Percentiles rank a stretch among this genome's conserved stretches.
phyloP scores from a whole-genome alignment of 2,888 invertebrate genomes.

The Monochamus alternatus region DNA sequence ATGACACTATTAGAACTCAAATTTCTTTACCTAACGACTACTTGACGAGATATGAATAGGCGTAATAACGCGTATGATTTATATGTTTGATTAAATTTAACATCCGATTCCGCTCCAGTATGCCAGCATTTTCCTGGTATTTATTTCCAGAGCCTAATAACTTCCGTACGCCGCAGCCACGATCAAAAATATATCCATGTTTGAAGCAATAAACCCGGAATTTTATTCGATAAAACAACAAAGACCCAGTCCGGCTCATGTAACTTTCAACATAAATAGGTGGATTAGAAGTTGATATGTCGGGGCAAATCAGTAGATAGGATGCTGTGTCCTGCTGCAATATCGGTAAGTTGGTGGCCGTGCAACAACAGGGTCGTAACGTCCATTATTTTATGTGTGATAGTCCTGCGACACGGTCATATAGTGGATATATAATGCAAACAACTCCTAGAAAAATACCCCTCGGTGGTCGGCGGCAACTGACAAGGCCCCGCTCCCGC shows the following conservation, averaged over 20 bases:
- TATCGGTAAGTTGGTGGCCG: constrained; percentile 51
- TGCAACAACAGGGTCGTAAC: constrained; percentile 54
- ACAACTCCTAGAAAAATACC: constrained; percentile 58
- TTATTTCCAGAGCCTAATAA: constrained; percentile 44
- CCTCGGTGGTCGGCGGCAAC: constrained; percentile 53
- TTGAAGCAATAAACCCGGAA: constrained; percentile 56
- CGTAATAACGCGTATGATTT: too few relatives aligned
- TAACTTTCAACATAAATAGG: constrained; percentile 61
- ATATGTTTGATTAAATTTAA: too few relatives aligned
- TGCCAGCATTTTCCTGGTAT: constrained; percentile 12
- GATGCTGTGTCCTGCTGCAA: constrained; percentile 50
- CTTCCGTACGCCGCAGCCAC: constrained; percentile 46
- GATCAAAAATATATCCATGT: constrained; percentile 54
- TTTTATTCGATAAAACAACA: constrained; percentile 59
- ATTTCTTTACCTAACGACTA: too few relatives aligned
- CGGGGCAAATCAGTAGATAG: constrained; percentile 53
- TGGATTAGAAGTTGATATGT: constrained; percentile 58
- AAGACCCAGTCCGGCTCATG: constrained; percentile 58
- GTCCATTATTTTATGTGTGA: constrained; percentile 57
- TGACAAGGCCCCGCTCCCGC: constrained; percentile 55
- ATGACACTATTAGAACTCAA: too few relatives aligned
- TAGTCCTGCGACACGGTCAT: constrained; percentile 51
- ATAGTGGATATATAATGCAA: constrained; percentile 58
- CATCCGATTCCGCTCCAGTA: not conserved
- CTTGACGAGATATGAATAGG: too few relatives aligned